These are phyloP conservation scores for Orbicella faveolata DNA, from an alignment of 64 coral and sea anemone species.

Conservation along the genomic window DNA sequence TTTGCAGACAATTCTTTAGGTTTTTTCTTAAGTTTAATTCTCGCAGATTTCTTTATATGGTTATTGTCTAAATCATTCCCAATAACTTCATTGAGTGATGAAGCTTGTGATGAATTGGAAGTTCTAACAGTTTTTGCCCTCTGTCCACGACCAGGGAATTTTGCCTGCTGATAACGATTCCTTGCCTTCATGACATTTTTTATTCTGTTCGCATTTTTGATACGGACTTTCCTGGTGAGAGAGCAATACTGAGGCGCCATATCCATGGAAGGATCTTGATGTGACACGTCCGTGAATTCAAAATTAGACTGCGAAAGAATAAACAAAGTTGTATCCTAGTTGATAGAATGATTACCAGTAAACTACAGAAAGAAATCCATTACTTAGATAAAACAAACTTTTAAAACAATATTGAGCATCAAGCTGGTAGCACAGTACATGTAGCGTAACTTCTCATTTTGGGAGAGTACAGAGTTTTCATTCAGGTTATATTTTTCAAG, in stretches of 20 bases:
- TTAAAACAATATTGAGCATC: not conserved
- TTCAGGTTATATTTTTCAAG: too few species aligned
- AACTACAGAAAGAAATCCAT: not conserved
- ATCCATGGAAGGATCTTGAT: not conserved
- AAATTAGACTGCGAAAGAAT: not conserved
- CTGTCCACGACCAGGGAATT: not conserved
- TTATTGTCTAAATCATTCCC: not conserved
- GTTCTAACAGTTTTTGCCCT: not conserved
- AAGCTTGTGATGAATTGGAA: conserved; percentile 1
- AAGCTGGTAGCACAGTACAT: too few species aligned
- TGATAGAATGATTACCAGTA: not conserved
- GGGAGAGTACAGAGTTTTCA: too few species aligned
- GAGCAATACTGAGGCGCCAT: not conserved
- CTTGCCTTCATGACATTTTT: not conserved
- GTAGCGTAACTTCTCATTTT: too few species aligned
- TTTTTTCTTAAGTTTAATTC: conserved; percentile 23
- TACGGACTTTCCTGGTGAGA: not conserved
- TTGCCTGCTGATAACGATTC: not conserved
- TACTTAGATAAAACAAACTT: not conserved
- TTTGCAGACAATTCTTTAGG: not conserved
- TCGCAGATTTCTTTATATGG: conserved; percentile 23
- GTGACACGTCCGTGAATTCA: not conserved
- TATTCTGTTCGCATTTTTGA: conserved; percentile 11
- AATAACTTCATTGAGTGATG: not conserved
- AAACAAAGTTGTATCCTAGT: not conserved